Evolutionary conservation across 2,113 vertebrate genomes (phyloP).

Genomic region (Zapus hudsonius): DNA sequence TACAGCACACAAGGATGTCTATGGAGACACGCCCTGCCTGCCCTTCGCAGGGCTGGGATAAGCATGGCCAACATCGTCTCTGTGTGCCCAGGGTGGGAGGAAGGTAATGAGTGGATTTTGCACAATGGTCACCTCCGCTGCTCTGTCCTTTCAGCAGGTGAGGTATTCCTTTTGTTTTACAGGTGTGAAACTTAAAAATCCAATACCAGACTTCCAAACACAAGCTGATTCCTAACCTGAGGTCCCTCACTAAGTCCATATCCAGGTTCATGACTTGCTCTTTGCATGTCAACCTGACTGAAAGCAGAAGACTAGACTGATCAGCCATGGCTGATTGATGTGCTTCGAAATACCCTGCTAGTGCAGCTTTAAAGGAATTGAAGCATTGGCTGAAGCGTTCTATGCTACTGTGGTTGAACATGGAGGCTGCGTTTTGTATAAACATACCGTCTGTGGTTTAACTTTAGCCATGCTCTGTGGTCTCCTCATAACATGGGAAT

Average conservation of each 20-base stretch:
- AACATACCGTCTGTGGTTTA: constrained; percentile 52
- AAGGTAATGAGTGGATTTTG: neutral
- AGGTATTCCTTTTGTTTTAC: neutral
- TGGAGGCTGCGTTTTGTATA: neutral
- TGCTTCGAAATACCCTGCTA: constrained; percentile 21
- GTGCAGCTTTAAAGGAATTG: constrained; percentile 29
- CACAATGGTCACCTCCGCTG: neutral
- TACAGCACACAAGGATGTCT: neutral
- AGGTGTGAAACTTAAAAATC: neutral
- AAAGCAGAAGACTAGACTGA: neutral
- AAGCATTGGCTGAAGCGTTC: constrained; percentile 41
- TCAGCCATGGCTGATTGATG: neutral
- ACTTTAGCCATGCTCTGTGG: constrained; percentile 47
- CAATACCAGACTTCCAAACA: neutral
- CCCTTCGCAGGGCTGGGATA: neutral
- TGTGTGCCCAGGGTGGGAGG: neutral
- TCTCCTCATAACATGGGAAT: constrained; percentile 48
- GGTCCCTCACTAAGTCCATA: neutral
- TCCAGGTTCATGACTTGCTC: neutral
- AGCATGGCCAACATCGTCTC: neutral
- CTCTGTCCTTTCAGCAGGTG: neutral
- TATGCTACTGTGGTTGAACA: constrained; percentile 38
- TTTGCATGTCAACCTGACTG: neutral
- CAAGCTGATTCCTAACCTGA: neutral
- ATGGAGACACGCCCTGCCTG: neutral